phyloP scores from a whole-genome alignment of 2,113 vertebrate species.

The Glareola pratincola region DNA sequence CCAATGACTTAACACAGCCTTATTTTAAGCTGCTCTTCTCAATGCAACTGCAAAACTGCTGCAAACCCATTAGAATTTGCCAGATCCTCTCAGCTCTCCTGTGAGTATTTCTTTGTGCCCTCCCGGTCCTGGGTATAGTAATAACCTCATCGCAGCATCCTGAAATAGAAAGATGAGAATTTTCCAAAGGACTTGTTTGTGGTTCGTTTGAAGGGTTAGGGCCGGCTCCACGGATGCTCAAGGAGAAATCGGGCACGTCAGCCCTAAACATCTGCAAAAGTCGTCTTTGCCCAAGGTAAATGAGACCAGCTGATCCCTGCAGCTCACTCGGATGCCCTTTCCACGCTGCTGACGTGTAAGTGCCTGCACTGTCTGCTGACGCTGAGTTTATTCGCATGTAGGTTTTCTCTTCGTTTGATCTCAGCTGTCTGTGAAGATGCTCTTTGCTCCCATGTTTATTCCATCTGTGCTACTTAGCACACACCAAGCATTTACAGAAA shows the following conservation, averaged over 20 bases:
- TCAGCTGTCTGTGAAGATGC: neutral
- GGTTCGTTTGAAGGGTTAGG: neutral
- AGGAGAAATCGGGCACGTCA: neutral
- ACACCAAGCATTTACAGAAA: neutral
- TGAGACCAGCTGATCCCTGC: neutral
- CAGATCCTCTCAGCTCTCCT: neutral
- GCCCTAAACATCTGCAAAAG: neutral
- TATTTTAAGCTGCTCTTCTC: neutral
- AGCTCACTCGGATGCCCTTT: neutral
- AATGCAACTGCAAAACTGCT: neutral
- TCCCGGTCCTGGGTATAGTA: accelerated
- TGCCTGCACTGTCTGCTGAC: neutral
- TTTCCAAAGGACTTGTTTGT: neutral
- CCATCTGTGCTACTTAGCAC: neutral
- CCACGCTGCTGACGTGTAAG: accelerated
- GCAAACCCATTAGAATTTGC: neutral
- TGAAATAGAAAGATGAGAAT: neutral
- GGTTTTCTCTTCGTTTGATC: neutral
- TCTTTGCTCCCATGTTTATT: neutral
- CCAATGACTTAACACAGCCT: neutral
- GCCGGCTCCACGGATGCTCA: accelerated
- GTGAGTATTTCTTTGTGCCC: neutral
- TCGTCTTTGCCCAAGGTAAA: neutral
- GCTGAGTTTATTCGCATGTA: neutral
- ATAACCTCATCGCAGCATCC: neutral